Conservation (phyloP, 2,113 vertebrate genomes). For the Cyprinus carpio region DNA sequence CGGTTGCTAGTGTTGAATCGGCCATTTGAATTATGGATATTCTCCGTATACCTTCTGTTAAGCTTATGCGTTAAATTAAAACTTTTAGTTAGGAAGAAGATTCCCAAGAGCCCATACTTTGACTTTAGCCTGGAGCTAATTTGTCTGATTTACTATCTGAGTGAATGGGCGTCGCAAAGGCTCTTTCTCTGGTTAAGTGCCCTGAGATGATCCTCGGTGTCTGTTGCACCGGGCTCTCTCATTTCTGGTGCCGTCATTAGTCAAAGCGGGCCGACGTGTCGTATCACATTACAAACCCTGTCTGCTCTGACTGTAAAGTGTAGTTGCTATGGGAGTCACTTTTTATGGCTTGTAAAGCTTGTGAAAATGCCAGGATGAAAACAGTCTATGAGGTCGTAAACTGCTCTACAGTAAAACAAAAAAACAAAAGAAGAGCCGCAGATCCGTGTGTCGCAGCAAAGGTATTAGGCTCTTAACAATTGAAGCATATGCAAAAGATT, state of each 20-base stretch:
- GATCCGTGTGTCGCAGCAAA: not conserved
- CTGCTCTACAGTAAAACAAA: not conserved
- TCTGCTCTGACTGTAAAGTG: constrained; percentile 3
- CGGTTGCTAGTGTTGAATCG: not conserved
- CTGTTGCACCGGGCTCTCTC: constrained; percentile 13
- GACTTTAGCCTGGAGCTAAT: not conserved
- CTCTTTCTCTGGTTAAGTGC: constrained; percentile 31
- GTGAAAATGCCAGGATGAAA: not conserved
- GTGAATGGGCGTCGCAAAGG: not conserved
- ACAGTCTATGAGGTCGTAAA: not conserved
- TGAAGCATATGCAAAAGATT: not conserved
- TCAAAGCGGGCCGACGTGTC: not conserved
- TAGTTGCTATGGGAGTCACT: not conserved
- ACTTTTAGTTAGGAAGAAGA: not conserved
- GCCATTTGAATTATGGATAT: not conserved
- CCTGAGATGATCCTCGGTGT: constrained; percentile 6
- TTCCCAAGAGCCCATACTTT: not conserved
- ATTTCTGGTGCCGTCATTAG: not conserved
- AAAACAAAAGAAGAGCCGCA: not conserved
- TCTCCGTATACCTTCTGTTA: not conserved
- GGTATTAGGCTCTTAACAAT: not conserved
- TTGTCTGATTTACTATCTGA: constrained; percentile 21
- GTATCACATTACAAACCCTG: not conserved
- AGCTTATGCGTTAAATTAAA: not conserved
- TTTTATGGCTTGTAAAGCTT: constrained; percentile 13